phyloP scores from a whole-genome alignment of 2,888 invertebrate species.

The Mimas tiliae region DNA sequence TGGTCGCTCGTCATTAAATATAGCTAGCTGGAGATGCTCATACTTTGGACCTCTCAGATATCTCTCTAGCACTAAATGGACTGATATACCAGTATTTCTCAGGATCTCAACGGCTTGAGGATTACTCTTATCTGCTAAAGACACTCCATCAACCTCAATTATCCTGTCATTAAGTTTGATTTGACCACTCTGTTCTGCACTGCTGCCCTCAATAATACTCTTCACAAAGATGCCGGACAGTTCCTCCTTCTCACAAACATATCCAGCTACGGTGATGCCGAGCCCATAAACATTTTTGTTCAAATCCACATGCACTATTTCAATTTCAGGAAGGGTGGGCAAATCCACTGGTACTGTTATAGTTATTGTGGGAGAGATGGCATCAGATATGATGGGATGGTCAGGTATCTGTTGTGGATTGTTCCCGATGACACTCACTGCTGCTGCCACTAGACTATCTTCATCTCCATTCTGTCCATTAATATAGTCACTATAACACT shows the following conservation, averaged over 20 bases:
- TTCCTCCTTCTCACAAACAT: conserved; percentile 99
- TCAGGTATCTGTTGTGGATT: conserved; percentile 73
- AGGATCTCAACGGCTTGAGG: conserved; percentile 98
- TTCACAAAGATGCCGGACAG: conserved; percentile 99
- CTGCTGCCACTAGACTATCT: conserved; percentile 66
- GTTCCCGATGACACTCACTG: conserved; percentile 77
- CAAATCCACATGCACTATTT: conserved; percentile 94
- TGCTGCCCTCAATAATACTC: conserved; percentile 98
- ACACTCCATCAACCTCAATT: conserved; percentile 96
- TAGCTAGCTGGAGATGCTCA: conserved; percentile 95
- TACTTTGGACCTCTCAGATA: conserved; percentile 97
- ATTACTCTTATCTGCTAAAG: conserved; percentile 96
- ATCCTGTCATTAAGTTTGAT: conserved; percentile 99
- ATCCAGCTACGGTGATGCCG: conserved; percentile 98
- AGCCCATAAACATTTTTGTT: conserved; percentile 96
- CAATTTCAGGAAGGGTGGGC: conserved; percentile 93
- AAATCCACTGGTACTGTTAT: conserved; percentile 80
- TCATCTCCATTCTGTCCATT: conserved; percentile 69
- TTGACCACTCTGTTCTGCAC: conserved; percentile 95
- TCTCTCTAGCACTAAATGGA: conserved; percentile 94
- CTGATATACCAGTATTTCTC: conserved; percentile 95
- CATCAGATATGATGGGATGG: conserved; percentile 65
- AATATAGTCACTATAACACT: conserved; percentile 71
- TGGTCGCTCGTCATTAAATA: conserved; percentile 86
- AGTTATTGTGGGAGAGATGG: conserved; percentile 75